phyloP scores from a whole-genome alignment of 2,888 invertebrate genomes.

The Acanthoscelides obtectus region DNA sequence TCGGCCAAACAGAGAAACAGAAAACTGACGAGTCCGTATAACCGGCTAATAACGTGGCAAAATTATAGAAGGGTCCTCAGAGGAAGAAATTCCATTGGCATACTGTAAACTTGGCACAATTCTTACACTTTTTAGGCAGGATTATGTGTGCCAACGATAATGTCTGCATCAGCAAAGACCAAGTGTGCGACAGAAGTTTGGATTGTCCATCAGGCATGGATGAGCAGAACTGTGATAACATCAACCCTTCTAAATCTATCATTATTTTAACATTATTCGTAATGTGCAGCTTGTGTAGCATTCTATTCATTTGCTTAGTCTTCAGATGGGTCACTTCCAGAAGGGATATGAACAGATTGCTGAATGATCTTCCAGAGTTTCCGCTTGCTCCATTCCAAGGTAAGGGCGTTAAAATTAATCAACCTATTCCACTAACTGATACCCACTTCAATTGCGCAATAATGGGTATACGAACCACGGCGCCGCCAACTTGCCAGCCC shows the following conservation, averaged over 20 bases:
- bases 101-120: no score
- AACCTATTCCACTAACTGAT: no score
- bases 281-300: slow-evolving; percentile 15
- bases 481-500: no score
- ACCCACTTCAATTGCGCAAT: no score
- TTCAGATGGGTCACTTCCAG: slow-evolving; percentile 17
- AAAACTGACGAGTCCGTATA: no score
- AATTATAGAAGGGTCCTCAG: no score
- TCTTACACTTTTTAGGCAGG: no score
- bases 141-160: slow-evolving; percentile 16
- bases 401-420: no score
- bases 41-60: no score
- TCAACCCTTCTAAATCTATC: background rate
- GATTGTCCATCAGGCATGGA: slow-evolving; percentile 18
- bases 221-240: slow-evolving; percentile 13
- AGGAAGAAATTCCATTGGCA: no score
- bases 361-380: slow-evolving; percentile 14
- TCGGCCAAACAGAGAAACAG: no score
- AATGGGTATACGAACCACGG: no score
- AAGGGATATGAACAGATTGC: slow-evolving; percentile 9
- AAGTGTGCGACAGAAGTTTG: slow-evolving; percentile 13
- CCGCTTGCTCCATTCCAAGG: slow-evolving; percentile 17
- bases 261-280: slow-evolving; percentile 11
- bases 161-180: slow-evolving; percentile 14
- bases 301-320: slow-evolving; percentile 15